Evolutionary conservation across 2,113 vertebrate species (phyloP), one percentile per base, ranked within the genome.

Genomic region (Oxyura jamaicensis): DNA sequence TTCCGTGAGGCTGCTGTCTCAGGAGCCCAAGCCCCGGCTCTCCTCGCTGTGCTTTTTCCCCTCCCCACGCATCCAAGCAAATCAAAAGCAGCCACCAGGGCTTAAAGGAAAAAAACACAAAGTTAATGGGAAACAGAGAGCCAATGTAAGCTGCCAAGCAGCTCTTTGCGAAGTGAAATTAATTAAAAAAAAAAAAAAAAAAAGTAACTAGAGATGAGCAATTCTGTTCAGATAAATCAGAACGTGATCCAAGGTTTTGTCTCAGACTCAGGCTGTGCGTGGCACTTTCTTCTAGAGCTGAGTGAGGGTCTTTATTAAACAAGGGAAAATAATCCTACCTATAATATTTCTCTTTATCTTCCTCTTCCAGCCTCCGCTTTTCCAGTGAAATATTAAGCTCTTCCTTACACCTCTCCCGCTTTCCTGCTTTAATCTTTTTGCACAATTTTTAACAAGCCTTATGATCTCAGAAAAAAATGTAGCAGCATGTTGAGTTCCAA

Each of bases 81-180:
- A 96, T 88, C 63, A 39, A 93, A 97, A 78, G 56, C 82, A 86
- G 83, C 83, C 82, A 95, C 41, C 23, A 6, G 42, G 69, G 92
- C 92, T 95, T 74, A 73, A 69, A 74, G 94, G 50, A 59, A 71
- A 93, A 89, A 60, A 83, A 78, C 62, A 42, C 85, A 22, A 90
- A 88, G 84, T 91, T 97, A 97, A 96, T 96, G 76, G 91, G 80
- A 95, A 95, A 56, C 96, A 96, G 94, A 95, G 84, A 87, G 96
- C 50, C 67, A 53, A 80, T 2, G 5, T 10, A 62, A 65, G 86
- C 91, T 86, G 59, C 83, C 77, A 77, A 75, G 46, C 65, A 83
- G 89, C 87, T 75, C 88, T 95, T 75, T 66, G 92, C 88, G 11
- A 96, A 95, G 95, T 62, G 88, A 96, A 93, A 94, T 96, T 93